phyloP scores from a whole-genome alignment of 2,888 invertebrate species.

The Megastigmus dorsalis region DNA sequence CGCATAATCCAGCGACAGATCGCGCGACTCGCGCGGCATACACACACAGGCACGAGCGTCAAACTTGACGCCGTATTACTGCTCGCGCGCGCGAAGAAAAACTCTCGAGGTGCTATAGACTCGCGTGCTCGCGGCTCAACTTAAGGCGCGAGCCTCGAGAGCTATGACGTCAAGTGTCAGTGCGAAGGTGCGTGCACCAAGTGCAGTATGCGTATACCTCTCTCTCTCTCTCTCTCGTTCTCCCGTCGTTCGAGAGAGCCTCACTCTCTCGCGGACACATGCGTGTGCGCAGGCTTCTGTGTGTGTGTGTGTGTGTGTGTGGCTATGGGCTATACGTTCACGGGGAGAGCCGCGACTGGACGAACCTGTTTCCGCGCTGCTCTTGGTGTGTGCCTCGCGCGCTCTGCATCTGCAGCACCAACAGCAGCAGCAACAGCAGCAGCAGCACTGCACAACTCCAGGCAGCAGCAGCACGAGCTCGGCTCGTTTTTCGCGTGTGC shows the following conservation, averaged over 20 bases:
- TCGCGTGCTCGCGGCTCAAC: too few species aligned
- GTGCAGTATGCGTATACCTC: not conserved
- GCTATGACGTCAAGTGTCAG: slow-evolving; percentile 43
- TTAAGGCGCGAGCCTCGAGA: not conserved
- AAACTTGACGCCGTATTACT: slow-evolving; percentile 21
- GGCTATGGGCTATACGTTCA: too few species aligned
- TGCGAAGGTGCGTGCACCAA: slow-evolving; percentile 12
- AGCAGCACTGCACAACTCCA: too few species aligned
- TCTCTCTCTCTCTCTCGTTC: slow-evolving; percentile 21
- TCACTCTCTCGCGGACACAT: too few species aligned
- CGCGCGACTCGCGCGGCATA: not conserved
- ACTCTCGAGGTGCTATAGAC: not conserved
- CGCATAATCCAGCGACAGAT: too few species aligned
- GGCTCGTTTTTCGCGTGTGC: slow-evolving; percentile 32
- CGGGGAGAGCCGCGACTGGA: slow-evolving; percentile 50
- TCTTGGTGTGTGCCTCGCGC: too few species aligned
- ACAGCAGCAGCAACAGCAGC: not conserved
- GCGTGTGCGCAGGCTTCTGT: too few species aligned
- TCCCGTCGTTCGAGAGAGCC: not conserved
- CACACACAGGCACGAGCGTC: too few species aligned
- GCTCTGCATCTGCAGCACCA: slow-evolving; percentile 25
- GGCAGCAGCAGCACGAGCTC: slow-evolving; percentile 10
- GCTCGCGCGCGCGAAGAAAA: not conserved
- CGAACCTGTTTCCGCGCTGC: slow-evolving; percentile 54
- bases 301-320: not conserved